Conservation (phyloP, 2,888 invertebrate species). For the Labia minor region DNA sequence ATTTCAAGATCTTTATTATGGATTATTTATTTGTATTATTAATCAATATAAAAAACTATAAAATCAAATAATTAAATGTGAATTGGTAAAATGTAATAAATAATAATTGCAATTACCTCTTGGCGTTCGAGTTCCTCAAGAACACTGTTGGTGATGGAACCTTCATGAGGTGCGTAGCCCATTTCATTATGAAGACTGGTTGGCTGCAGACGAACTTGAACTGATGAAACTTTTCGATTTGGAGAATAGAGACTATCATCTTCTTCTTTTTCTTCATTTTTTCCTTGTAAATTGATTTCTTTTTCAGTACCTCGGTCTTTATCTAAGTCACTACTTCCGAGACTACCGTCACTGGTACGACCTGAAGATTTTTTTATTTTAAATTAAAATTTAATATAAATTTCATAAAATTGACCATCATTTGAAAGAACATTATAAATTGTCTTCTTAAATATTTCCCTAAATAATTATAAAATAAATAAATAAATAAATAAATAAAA, state of each 20-base stretch:
- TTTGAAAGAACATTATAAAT: too few species aligned
- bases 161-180: background rate
- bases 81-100: too few species aligned
- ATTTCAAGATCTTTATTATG: too few species aligned
- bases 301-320: background rate
- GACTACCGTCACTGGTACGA: background rate
- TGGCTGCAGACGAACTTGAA: background rate
- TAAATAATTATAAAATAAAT: too few species aligned
- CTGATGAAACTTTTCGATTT: background rate
- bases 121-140: background rate
- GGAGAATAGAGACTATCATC: background rate
- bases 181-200: background rate
- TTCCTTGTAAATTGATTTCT: background rate
- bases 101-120: background rate
- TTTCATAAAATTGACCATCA: too few species aligned
- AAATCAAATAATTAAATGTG: too few species aligned
- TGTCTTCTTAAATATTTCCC: too few species aligned
- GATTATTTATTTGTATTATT: too few species aligned
- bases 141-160: background rate
- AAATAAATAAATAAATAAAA: too few species aligned
- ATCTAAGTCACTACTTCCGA: background rate
- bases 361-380: background rate
- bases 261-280: background rate
- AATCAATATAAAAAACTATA: too few species aligned
- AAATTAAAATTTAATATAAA: background rate